A percentile compares a stretch with the other conserved stretches of the same genome.
phyloP scores from a whole-genome alignment of 2,888 invertebrate species.

The Agelastica alni region DNA sequence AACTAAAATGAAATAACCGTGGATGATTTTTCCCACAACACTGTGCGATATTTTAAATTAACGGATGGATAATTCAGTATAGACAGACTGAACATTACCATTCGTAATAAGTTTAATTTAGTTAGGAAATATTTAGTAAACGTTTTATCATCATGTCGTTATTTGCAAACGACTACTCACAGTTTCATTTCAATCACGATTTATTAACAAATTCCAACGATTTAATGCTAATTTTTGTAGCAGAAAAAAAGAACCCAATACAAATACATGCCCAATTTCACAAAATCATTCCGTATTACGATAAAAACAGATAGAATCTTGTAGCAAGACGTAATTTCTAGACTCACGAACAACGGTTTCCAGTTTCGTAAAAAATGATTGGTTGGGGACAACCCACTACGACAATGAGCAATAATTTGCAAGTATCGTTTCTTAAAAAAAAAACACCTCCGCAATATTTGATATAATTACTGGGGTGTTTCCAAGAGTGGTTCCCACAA shows the following conservation, averaged over 20 bases:
- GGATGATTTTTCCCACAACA: too few relatives aligned
- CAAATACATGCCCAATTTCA: constrained; percentile 16
- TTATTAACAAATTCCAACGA: constrained; percentile 11
- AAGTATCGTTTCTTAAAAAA: constrained; percentile 11
- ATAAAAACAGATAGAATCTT: constrained; percentile 18
- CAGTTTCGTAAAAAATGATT: constrained; percentile 21
- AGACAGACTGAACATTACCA: background rate
- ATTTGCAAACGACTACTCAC: constrained; percentile 12
- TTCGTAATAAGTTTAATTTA: background rate
- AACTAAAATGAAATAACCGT: too few relatives aligned
- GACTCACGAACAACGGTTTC: constrained; percentile 18
- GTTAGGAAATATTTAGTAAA: constrained; percentile 3
- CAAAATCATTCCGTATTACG: constrained; percentile 12
- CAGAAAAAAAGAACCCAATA: constrained; percentile 14
- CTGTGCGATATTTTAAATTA: too few relatives aligned
- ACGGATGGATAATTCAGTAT: too few relatives aligned
- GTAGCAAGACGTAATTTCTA: constrained; percentile 20
- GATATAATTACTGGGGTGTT: constrained; percentile 20
- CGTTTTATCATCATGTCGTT: constrained; percentile 13
- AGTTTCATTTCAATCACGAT: constrained; percentile 15
- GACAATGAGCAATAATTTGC: constrained; percentile 28
- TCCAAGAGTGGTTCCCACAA: constrained; percentile 15
- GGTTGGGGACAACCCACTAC: constrained; percentile 21
- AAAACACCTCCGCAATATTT: constrained; percentile 24
- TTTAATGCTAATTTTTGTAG: constrained; percentile 21